Percentiles rank a stretch among this genome's conserved stretches.
Conservation (phyloP, 2,888 invertebrate species). For the Chalcis sispes region DNA sequence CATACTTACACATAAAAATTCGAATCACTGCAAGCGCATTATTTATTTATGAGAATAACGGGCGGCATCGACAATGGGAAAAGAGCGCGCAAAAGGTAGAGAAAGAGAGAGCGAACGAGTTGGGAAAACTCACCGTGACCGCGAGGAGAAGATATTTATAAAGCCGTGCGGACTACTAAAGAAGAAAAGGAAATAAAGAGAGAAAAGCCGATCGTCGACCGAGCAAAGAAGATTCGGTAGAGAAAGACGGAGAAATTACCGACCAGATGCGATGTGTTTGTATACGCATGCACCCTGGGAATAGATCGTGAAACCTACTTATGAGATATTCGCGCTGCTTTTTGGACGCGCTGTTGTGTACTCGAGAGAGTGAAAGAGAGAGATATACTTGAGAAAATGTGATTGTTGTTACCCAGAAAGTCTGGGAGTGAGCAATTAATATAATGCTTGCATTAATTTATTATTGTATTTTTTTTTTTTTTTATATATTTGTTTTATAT, state of each 20-base stretch:
- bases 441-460: no score
- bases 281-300: conserved; percentile 69
- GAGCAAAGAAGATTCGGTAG: conserved; percentile 56
- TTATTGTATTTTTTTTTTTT: no score
- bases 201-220: conserved; percentile 46
- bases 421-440: no score
- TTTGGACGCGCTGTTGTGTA: no score
- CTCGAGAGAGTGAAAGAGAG: no score
- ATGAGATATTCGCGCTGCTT: no score
- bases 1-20: background rate
- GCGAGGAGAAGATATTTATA: conserved; percentile 66
- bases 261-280: conserved; percentile 66
- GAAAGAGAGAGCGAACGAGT: no score
- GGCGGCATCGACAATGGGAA: conserved; percentile 58
- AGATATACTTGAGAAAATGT: no score
- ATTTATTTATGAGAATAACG: conserved; percentile 62
- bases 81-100: conserved; percentile 36
- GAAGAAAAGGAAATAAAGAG: conserved; percentile 49
- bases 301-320: conserved; percentile 70
- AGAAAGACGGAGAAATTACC: conserved; percentile 18
- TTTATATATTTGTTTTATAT: no score
- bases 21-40: conserved; percentile 25
- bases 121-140: conserved; percentile 54
- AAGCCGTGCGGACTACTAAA: conserved; percentile 59
- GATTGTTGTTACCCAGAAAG: background rate